phyloP scores from a whole-genome alignment of 1,140 invertebrate genomes.

The Dendroctonus ponderosae region DNA sequence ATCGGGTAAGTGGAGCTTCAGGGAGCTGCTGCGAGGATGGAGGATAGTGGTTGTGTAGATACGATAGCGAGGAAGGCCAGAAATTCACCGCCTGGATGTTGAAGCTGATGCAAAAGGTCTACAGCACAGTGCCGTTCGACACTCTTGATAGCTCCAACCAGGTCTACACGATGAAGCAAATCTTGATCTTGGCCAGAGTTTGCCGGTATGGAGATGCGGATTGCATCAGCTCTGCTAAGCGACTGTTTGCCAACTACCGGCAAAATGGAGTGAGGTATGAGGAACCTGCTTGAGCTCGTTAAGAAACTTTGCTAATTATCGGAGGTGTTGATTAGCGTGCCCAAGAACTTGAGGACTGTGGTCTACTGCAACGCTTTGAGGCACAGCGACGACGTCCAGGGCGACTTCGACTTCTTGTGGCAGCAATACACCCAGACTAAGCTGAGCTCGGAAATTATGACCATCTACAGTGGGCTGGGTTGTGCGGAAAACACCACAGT shows the following conservation, averaged over 20 bases:
- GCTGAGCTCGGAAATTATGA: constrained; percentile 56
- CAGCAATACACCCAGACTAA: constrained; percentile 52
- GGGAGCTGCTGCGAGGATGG: background rate
- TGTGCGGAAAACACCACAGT: constrained; percentile 54
- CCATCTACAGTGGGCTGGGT: constrained; percentile 59
- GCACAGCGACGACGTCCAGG: constrained; percentile 38
- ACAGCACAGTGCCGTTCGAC: constrained; percentile 27
- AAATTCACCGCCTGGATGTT: constrained; percentile 17
- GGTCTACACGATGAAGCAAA: constrained; percentile 49
- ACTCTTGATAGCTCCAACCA: constrained; percentile 39
- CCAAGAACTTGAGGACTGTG: constrained; percentile 57
- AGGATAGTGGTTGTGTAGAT: constrained; percentile 50
- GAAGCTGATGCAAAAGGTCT: constrained; percentile 17
- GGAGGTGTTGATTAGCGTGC: constrained; percentile 46
- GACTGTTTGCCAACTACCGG: constrained; percentile 45
- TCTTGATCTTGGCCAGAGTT: constrained; percentile 52
- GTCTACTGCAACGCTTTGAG: constrained; percentile 60
- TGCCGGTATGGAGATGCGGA: constrained; percentile 54
- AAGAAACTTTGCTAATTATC: background rate
- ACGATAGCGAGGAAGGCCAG: constrained; percentile 35
- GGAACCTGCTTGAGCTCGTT: background rate
- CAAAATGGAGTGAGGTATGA: constrained; percentile 17
- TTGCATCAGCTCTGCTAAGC: constrained; percentile 49
- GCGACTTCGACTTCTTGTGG: constrained; percentile 57
- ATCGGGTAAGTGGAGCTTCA: constrained; percentile 22